Evolutionary conservation across 2,888 invertebrate species (phyloP).

Genomic region (Dicyrtoma fusca): DNA sequence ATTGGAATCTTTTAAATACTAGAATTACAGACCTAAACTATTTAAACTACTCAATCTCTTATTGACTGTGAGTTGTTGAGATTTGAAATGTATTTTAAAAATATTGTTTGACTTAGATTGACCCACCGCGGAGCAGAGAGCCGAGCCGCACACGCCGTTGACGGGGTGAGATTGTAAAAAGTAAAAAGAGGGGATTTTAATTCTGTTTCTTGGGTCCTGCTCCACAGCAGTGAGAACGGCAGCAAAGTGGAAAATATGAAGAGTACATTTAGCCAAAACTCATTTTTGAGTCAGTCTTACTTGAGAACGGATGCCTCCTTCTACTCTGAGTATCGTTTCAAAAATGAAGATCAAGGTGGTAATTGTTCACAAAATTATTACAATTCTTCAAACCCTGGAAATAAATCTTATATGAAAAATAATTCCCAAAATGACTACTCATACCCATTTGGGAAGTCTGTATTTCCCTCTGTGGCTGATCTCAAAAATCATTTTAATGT

Average conservation of each 20-base stretch:
- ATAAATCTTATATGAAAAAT: constrained; percentile 34
- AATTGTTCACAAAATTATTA: constrained; percentile 24
- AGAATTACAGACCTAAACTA: no score
- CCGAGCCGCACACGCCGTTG: no score
- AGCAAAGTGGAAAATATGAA: constrained; percentile 20
- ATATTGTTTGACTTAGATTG: no score
- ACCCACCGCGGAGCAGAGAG: no score
- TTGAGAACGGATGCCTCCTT: constrained; percentile 35
- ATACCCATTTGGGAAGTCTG: constrained; percentile 20
- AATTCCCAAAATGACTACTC: constrained; percentile 31
- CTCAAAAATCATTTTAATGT: constrained; percentile 33
- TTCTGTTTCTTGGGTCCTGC: no score
- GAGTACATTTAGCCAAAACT: constrained; percentile 36
- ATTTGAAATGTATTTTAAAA: no score
- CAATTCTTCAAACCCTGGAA: constrained; percentile 9
- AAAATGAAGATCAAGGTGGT: constrained; percentile 9
- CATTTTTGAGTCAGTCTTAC: constrained; percentile 37
- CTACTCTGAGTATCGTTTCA: constrained; percentile 35
- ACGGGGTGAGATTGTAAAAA: no score
- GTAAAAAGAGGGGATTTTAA: no score
- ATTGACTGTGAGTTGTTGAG: no score
- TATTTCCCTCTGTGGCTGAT: constrained; percentile 33
- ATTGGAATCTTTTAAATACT: no score
- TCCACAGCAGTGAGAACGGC: no score
- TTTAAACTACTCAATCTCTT: no score